phyloP scores from a whole-genome alignment of 2,888 invertebrate genomes.

The Meteorus colon region DNA sequence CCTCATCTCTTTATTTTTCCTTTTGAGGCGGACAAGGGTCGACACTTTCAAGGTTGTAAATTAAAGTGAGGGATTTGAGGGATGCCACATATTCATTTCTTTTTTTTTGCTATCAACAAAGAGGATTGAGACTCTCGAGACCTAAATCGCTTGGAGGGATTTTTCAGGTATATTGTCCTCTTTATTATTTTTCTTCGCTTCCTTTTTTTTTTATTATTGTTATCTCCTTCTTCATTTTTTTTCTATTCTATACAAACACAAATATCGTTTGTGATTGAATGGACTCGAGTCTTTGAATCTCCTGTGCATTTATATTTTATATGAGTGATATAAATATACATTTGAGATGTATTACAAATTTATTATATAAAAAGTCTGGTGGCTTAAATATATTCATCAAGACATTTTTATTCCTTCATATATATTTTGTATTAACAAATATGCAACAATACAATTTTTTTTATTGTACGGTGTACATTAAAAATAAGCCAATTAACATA shows the following conservation, averaged over 20 bases:
- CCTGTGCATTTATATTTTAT: slow-evolving; percentile 10
- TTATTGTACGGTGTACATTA: no score
- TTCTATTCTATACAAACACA: slow-evolving; percentile 13
- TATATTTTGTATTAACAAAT: no score
- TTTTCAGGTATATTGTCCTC: slow-evolving; percentile 17
- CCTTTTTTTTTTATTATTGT: slow-evolving; percentile 27
- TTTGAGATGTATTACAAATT: not conserved
- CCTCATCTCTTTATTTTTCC: slow-evolving; percentile 25
- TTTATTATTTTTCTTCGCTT: slow-evolving; percentile 8
- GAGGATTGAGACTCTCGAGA: slow-evolving; percentile 40
- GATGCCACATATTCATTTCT: slow-evolving; percentile 40
- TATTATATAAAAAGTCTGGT: no score
- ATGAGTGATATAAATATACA: not conserved
- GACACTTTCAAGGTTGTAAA: slow-evolving; percentile 50
- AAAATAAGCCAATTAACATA: no score
- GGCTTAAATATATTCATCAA: no score
- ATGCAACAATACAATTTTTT: no score
- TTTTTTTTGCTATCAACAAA: slow-evolving; percentile 32
- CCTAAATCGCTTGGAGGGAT: slow-evolving; percentile 36
- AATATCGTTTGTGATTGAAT: slow-evolving; percentile 36
- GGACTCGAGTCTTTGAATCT: slow-evolving; percentile 20
- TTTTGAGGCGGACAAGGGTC: slow-evolving; percentile 40
- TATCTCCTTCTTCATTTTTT: slow-evolving; percentile 14
- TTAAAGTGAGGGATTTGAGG: slow-evolving; percentile 45
- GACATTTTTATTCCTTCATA: no score